Evolutionary conservation across 2,797 vertebrate genomes (phyloP), one percentile per base, ranked within the genome.

Genomic region (Acropternis orthonyx): DNA sequence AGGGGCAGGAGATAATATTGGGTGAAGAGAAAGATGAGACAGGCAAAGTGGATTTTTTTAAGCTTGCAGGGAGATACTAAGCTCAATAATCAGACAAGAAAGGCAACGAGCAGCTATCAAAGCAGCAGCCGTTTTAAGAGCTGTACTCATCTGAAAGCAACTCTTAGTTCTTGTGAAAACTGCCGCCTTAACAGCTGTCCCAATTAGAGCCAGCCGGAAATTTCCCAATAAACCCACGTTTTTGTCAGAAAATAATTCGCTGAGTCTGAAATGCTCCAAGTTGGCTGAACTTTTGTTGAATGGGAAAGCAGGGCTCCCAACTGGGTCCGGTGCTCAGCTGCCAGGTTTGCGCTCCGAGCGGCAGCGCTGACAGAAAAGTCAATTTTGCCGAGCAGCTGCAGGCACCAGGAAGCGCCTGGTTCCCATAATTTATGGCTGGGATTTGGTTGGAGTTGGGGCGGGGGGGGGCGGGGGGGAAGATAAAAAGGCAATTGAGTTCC

Each of bases 181-280:
- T 68, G 93, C 87, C 55, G 69, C 95, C 93, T 78, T 61, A 88
- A 86, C 93, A 96, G 95, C 93, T 96, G 95, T 93, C 91, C 96
- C 95, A 93, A 94, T 96, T 95, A 95, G n/a, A 96, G 88, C 44
- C 93, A 72, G 95, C 82, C 95, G 79, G 95, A 96, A 97, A 95
- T 78, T 94, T 90, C 96, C 94, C 88, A 51, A 92, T 91, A 88
- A 96, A 93, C 88, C 88, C 84, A 62, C 58, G 36, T 55, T 44
- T 91, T 46, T 58, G 85, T 88, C 88, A 78, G 65, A 80, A 89
- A 71, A 86, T 90, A 96, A 95, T 90, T 94, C 3, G 66, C 95
- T 96, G 96, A 96, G 88, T 95, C 92, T 95, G 89, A 68, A 93
- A 76, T 5, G 91, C 95, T 95, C 82, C 30, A 17, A 94, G 93